Conservation (phyloP, 2,113 vertebrate species). For the Brienomyrus brachyistius region DNA sequence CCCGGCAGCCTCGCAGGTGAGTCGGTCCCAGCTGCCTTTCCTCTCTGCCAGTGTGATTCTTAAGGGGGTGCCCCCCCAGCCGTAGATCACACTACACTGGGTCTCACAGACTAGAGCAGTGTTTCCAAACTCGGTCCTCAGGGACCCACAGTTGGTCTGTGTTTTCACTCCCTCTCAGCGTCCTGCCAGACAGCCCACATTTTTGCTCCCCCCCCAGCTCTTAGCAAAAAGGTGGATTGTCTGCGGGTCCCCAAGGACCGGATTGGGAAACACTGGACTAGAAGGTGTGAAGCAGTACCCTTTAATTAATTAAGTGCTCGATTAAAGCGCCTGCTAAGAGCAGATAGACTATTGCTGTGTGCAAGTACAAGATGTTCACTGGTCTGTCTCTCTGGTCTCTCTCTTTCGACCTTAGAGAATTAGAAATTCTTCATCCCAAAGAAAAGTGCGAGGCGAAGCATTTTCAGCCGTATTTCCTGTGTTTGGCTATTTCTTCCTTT, state of each 20-base stretch:
- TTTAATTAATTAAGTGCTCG: background rate
- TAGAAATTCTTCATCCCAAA: background rate
- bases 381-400: background rate
- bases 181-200: background rate
- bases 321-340: background rate
- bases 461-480: background rate
- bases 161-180: background rate
- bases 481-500: background rate
- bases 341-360: background rate
- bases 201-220: background rate
- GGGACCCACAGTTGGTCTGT: background rate
- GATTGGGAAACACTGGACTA: background rate
- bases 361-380: background rate
- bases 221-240: background rate
- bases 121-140: background rate
- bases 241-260: background rate
- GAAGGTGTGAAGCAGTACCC: background rate
- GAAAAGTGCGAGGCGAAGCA: background rate
- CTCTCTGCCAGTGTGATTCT: background rate
- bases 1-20: conserved; percentile 95
- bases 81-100: background rate
- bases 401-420: background rate
- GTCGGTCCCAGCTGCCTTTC: conserved; percentile 17
- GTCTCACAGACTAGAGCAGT: background rate
- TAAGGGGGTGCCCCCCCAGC: background rate